Evolutionary conservation across 2,113 vertebrate species (phyloP), one percentile per base, ranked within the genome.

Genomic region (Serilophus lunatus): DNA sequence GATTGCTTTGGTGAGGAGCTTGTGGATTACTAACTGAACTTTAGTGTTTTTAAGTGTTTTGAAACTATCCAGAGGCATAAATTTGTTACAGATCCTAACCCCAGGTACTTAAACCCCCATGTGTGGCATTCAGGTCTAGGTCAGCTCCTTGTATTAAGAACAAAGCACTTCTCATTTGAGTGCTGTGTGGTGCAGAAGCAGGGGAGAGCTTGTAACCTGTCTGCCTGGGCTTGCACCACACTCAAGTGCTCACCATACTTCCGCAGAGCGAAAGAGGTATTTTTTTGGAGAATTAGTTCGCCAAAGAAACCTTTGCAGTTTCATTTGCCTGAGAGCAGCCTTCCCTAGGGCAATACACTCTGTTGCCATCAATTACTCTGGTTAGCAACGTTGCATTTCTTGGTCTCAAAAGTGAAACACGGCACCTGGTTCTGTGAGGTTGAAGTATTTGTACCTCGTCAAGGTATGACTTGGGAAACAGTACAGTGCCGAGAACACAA

Each of bases 141-240:
- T 71, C 44, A 24, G 65, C 18, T 42, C 25, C 28, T n/a, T 86
- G 50, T 11, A 11, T 86, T 76, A 14, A 56, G 66, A 85, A 8
- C 25, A 49, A 35, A 75, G 23, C 38, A 5, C 10, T 80, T 47
- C 13, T 8, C 1, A 2, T 9, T 44, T 51, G 51, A 25, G 12
- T 31, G 3, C 47, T 29, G 10, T 18, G 25, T 49, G 28, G 20
- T 47, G 64, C 23, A 57, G 68, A 51, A 65, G 72, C 25, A 7
- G 0, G 0, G 31, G 19, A 57, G 23, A 63, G 35, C 26, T 76
- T 1, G 5, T 54, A 44, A 40, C 36, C 25, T 49, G 0, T 63
- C 20, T 78, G 50, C 19, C 10, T n/a, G 20, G 50, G 33, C 13
- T 68, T 61, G 35, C 1, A 44, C 47, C 54, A 15, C 54, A 35